Conservation (phyloP, 2,888 invertebrate species). For the Vanessa cardui region DNA sequence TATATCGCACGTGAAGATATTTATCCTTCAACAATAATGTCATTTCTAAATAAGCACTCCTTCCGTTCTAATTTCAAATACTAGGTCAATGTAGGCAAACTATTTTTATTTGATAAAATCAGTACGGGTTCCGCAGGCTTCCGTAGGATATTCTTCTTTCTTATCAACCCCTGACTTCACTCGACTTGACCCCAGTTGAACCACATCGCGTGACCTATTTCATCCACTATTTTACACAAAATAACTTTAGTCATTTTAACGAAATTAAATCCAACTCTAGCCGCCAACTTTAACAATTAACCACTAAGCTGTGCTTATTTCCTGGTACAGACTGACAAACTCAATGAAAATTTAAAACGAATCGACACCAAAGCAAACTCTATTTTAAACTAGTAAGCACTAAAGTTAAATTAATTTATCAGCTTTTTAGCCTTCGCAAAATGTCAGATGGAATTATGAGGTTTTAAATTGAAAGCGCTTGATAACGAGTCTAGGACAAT, state of each 20-base stretch:
- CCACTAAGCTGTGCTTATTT: slow-evolving; percentile 42
- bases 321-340: slow-evolving; percentile 35
- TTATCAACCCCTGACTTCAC: slow-evolving; percentile 56
- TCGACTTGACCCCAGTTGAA: slow-evolving; percentile 45
- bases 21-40: slow-evolving; percentile 20
- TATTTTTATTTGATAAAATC: slow-evolving; percentile 53
- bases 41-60: slow-evolving; percentile 12
- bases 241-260: slow-evolving; percentile 58
- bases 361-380: slow-evolving; percentile 26
- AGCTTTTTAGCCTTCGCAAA: slow-evolving; percentile 22
- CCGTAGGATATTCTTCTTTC: slow-evolving; percentile 63
- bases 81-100: slow-evolving; percentile 51
- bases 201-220: slow-evolving; percentile 62
- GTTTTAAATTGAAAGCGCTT: slow-evolving; percentile 38
- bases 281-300: slow-evolving; percentile 68
- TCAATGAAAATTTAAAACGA: slow-evolving; percentile 30
- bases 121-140: slow-evolving; percentile 58
- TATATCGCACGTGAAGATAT: background rate
- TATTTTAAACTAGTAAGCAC: slow-evolving; percentile 19
- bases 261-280: slow-evolving; percentile 63
- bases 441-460: slow-evolving; percentile 35
- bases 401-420: slow-evolving; percentile 17
- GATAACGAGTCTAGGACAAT: slow-evolving; percentile 37
- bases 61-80: slow-evolving; percentile 38
- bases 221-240: slow-evolving; percentile 50